Percentiles rank a stretch among this genome's conserved stretches.
phyloP scores from a whole-genome alignment of 2,113 vertebrate species.

The Nothocercus nigrocapillus region DNA sequence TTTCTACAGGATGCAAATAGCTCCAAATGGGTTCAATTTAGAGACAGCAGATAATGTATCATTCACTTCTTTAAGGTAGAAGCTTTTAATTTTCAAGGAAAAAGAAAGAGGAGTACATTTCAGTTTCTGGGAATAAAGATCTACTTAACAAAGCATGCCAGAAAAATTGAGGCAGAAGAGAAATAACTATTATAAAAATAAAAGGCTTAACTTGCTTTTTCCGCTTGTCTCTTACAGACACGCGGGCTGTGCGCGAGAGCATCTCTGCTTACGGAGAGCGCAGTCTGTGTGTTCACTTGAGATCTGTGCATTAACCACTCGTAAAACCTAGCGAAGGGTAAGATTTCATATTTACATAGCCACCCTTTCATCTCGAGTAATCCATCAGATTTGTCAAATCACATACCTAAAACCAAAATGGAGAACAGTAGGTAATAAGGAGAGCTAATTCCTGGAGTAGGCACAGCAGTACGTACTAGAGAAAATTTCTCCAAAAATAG shows the following conservation, averaged over 20 bases:
- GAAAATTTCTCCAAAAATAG: neutral
- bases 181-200: slow-evolving; percentile 65
- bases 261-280: slow-evolving; percentile 42
- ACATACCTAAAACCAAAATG: neutral
- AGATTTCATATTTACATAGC: slow-evolving; percentile 23
- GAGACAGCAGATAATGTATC: slow-evolving; percentile 91
- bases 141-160: slow-evolving; percentile 58
- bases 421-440: neutral
- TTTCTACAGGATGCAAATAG: slow-evolving; percentile 97
- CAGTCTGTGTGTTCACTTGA: slow-evolving; percentile 61
- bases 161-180: slow-evolving; percentile 29
- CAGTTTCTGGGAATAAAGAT: slow-evolving; percentile 62
- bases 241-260: slow-evolving; percentile 50
- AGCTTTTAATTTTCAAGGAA: slow-evolving; percentile 82
- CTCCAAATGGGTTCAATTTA: slow-evolving; percentile 97
- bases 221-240: neutral
- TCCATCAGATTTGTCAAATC: neutral
- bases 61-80: slow-evolving; percentile 85
- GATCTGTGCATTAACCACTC: slow-evolving; percentile 44
- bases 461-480: neutral
- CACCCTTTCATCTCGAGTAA: neutral
- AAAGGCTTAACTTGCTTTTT: slow-evolving; percentile 71
- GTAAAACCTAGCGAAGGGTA: slow-evolving; percentile 6
- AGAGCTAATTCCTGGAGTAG: neutral
- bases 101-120: slow-evolving; percentile 73